These are phyloP conservation scores for Caenorhabditis sp. DNA, from an alignment of 2,888 invertebrate genomes.

Conservation along the genomic window DNA sequence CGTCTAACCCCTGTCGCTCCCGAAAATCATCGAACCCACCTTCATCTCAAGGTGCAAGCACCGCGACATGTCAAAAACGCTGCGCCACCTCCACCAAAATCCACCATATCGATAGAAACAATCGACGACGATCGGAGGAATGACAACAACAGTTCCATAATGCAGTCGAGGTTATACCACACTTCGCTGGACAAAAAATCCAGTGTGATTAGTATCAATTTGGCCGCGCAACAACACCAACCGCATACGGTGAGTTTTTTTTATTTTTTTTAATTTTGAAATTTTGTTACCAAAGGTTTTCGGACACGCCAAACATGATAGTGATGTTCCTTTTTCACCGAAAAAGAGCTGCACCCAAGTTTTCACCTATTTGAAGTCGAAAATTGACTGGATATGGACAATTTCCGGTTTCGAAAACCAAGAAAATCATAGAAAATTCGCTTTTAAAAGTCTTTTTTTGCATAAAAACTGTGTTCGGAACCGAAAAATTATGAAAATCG, in stretches of 20 bases:
- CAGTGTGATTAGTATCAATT: conserved; percentile 40
- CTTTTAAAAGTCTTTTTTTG: no score
- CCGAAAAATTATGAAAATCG: no score
- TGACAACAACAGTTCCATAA: conserved; percentile 14
- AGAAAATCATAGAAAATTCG: no score
- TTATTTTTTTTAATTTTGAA: neutral
- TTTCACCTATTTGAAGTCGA: no score
- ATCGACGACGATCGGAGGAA: conserved; percentile 28
- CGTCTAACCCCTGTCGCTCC: conserved; percentile 32
- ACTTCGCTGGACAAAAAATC: conserved; percentile 38
- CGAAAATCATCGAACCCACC: conserved; percentile 35
- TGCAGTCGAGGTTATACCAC: conserved; percentile 25
- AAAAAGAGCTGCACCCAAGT: no score
- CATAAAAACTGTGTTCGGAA: no score
- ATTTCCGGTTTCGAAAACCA: no score
- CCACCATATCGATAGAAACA: conserved; percentile 35
- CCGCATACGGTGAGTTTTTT: conserved; percentile 28
- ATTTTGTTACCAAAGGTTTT: no score
- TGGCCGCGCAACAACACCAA: conserved; percentile 11
- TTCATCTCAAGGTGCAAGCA: conserved; percentile 31
- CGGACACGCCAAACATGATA: no score
- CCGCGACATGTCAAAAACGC: conserved; percentile 25
- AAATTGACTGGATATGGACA: no score
- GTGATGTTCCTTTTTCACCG: no score
- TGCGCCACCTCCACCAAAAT: conserved; percentile 37